Evolutionary conservation across 2,888 invertebrate species (phyloP), one percentile per base, ranked within the genome.

Genomic region (Nesidiocoris tenuis): DNA sequence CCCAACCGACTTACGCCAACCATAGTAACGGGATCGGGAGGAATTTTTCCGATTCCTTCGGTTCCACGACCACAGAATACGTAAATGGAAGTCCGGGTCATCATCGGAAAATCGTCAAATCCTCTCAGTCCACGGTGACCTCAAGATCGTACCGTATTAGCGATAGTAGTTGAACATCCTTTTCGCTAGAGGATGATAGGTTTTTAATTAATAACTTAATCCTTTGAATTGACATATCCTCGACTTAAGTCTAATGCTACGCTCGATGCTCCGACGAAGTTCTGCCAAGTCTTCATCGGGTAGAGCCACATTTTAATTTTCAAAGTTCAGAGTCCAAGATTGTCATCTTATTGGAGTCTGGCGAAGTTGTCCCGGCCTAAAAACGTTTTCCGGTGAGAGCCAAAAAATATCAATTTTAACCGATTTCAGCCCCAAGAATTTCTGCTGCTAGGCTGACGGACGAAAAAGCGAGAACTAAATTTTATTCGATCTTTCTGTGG

Each of bases 111-210:
- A 66, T 76, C 39, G 55, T 78, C 17, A 67, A 74, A 23, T 74
- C 78, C n/a, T 76, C 76, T 19, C 78, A 78, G 54, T 77, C 78
- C 21, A 65, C 78, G 0, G 76, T 77, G 55, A 74, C 77, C 21
- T 77, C 76, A n/a, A 76, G 78, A 54, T 78, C 78, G 1, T 78
- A 77, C 70, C 67, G 67, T 68, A 75, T 78, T 61, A 75, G 68
- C 19, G 76, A 78, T 17, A 75, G 75, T 24, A 66, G 55, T 67
- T 56, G n/a, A 56, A 55, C 19, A 5, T 55, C 67, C 55, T 9
- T 16, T 54, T 39, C 12, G 39, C 39, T 39, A 3, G 39, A 39
- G 39, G 39, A 39, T 39, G 12, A 39, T 39, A n/a, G n/a, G 3
- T 39, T 39, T 39, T 39, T 7, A 39, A 39, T 12, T 39, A 39